These are phyloP conservation scores for Clavelina lepadiformis DNA, from an alignment of 23 tunicate species.

Conservation along the genomic window DNA sequence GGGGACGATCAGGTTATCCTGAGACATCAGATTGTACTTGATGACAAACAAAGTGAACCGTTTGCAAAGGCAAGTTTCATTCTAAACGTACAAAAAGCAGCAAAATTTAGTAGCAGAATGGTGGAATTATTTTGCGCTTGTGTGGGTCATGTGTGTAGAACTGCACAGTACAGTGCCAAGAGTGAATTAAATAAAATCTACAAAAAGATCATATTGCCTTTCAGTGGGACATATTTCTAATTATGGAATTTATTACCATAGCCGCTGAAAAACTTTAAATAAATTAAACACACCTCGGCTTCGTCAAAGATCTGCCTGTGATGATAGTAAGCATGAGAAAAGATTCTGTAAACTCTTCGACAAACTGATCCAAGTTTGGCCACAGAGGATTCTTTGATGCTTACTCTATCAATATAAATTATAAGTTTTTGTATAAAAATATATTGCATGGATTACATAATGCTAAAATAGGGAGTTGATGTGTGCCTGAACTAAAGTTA, in stretches of 20 bases:
- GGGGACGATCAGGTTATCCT: conserved; percentile 91
- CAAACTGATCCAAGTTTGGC: conserved; percentile 91
- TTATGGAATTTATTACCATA: not conserved
- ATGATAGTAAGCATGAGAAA: conserved; percentile 96
- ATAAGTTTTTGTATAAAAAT: not conserved
- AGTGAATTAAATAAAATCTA: no score
- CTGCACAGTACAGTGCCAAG: no score
- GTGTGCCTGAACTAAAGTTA: no score
- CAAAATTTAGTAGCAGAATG: not conserved
- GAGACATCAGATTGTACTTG: conserved; percentile 87
- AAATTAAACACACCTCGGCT: conserved; percentile 50
- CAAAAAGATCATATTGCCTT: no score
- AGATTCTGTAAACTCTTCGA: conserved; percentile 93
- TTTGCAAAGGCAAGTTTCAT: conserved; percentile 81
- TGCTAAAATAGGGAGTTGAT: not conserved
- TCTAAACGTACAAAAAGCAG: conserved; percentile 22
- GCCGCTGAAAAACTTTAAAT: not conserved
- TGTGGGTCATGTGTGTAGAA: no score
- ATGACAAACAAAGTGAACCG: conserved; percentile 86
- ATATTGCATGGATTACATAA: not conserved
- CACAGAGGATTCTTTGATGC: conserved; percentile 87
- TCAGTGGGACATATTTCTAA: no score
- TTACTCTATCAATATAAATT: conserved; percentile 54
- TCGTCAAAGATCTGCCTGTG: conserved; percentile 90
- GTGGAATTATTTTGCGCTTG: no score